phyloP scores from a whole-genome alignment of 2,888 invertebrate genomes.

The Lasioglossum oenotherae region DNA sequence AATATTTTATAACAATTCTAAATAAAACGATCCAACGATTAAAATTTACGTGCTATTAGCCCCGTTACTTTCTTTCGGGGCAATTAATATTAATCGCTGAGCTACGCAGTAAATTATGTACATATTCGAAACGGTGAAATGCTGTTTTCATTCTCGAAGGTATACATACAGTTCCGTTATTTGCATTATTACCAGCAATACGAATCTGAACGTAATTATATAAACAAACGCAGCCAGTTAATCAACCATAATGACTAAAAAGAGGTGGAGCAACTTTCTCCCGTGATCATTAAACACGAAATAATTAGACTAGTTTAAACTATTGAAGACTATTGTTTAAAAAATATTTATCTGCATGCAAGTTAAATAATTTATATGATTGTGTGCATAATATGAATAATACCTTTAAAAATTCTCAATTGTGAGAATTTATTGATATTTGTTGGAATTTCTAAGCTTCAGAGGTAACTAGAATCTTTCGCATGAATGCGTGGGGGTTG shows the following conservation, averaged over 20 bases:
- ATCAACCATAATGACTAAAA: neutral
- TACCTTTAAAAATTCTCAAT: neutral
- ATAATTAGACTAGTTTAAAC: neutral
- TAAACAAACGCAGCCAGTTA: neutral
- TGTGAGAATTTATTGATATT: neutral
- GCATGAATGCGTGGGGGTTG: neutral
- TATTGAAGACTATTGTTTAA: neutral
- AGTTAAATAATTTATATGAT: neutral
- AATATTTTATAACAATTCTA: neutral
- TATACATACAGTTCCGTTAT: neutral
- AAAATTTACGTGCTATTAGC: neutral
- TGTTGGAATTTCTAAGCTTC: neutral
- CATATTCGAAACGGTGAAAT: neutral
- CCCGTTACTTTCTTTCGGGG: neutral
- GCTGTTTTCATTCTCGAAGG: neutral
- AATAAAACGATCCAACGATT: neutral
- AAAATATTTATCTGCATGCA: neutral
- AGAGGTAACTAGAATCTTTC: neutral
- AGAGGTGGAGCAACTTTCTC: neutral
- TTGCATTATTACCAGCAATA: conserved; percentile 1
- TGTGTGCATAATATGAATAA: neutral
- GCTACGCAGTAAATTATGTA: neutral
- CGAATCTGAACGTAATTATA: conserved; percentile 13
- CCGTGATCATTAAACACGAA: neutral
- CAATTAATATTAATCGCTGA: neutral